Evolutionary conservation across 1,140 invertebrate species (phyloP).

Genomic region (Heliconius eleuchia): DNA sequence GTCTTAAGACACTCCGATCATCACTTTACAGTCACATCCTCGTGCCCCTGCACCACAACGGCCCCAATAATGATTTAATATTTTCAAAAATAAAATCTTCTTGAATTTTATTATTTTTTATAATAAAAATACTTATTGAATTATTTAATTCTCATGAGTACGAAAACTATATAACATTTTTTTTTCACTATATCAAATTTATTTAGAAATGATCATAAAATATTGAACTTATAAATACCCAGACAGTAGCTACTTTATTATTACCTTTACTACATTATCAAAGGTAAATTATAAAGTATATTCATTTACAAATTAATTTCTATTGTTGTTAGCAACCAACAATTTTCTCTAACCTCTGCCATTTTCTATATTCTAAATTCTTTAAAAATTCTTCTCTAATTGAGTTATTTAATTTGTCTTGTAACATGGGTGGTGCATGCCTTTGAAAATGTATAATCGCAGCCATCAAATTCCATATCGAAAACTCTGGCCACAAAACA

Average conservation of each 20-base stretch:
- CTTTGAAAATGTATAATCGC: conserved; percentile 94
- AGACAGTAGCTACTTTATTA: background rate
- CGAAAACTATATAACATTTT: background rate
- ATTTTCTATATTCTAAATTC: conserved; percentile 52
- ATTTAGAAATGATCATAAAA: background rate
- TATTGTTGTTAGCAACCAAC: conserved; percentile 40
- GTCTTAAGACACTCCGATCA: no score
- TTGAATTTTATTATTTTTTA: no score
- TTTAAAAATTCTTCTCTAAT: conserved; percentile 53
- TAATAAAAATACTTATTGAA: background rate
- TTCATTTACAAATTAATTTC: background rate
- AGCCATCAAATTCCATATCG: conserved; percentile 92
- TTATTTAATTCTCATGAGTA: background rate
- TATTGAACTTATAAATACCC: background rate
- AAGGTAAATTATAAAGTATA: background rate
- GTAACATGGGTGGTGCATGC: conserved; percentile 49
- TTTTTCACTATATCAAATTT: background rate
- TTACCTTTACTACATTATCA: background rate
- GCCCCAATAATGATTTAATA: no score
- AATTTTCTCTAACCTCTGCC: conserved; percentile 55
- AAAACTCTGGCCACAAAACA: conserved; percentile 97
- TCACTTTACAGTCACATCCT: no score
- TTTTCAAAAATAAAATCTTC: no score
- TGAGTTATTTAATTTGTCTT: conserved; percentile 40
- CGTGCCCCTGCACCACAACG: no score